phyloP scores from a whole-genome alignment of 2,888 invertebrate species.

The Ctena decussata region DNA sequence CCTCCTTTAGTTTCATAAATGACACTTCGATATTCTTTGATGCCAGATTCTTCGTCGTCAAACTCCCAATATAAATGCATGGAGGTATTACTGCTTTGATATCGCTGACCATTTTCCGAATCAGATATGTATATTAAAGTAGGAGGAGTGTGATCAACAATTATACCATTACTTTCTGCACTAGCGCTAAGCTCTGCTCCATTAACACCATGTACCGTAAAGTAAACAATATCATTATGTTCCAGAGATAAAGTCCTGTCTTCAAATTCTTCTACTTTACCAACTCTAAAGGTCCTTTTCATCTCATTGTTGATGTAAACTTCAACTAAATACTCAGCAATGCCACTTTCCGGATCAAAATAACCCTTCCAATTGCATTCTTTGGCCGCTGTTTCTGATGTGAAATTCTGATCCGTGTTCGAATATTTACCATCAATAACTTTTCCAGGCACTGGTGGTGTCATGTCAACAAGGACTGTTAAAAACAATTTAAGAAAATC shows the following conservation, averaged over 20 bases:
- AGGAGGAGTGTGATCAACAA: conserved; percentile 76
- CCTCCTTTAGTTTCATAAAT: conserved; percentile 65
- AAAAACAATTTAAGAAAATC: not conserved
- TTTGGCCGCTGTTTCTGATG: conserved; percentile 66
- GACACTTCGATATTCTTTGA: conserved; percentile 65
- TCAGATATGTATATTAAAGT: conserved; percentile 48
- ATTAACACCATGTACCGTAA: conserved; percentile 69
- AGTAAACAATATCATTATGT: conserved; percentile 48
- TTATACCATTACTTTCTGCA: conserved; percentile 66
- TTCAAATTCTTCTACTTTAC: conserved; percentile 35
- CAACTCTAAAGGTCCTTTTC: conserved; percentile 56
- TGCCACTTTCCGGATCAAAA: conserved; percentile 68
- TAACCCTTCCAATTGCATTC: conserved; percentile 65
- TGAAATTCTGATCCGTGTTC: conserved; percentile 37
- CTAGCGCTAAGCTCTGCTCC: conserved; percentile 64
- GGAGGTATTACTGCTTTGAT: conserved; percentile 52
- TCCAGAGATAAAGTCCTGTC: conserved; percentile 62
- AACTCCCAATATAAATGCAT: conserved; percentile 69
- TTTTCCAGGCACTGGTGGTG: conserved; percentile 62
- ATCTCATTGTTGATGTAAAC: conserved; percentile 67
- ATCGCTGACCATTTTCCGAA: conserved; percentile 33
- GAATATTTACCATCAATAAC: conserved; percentile 60
- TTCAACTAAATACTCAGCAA: conserved; percentile 61
- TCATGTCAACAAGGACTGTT: conserved; percentile 70
- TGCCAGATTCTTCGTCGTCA: conserved; percentile 69